phyloP scores from a whole-genome alignment of 2,113 vertebrate species.

The Chaetodon auriga region DNA sequence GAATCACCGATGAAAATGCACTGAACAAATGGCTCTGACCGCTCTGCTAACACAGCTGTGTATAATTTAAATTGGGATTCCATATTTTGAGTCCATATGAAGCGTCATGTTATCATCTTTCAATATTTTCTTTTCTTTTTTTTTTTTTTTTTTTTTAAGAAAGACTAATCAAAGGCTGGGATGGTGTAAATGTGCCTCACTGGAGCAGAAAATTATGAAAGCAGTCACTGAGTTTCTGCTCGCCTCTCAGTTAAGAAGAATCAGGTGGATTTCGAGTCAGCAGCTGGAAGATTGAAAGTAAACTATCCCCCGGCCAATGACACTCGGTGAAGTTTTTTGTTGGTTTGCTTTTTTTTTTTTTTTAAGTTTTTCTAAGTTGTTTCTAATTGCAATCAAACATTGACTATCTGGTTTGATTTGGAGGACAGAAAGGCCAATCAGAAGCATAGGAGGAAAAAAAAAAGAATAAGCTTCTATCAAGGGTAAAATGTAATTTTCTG shows the following conservation, averaged over 20 bases:
- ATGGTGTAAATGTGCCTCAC: conserved; percentile 67
- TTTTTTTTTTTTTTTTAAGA: conserved; percentile 20
- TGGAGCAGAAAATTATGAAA: conserved; percentile 46
- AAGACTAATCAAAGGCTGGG: conserved; percentile 42
- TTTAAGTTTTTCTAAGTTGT: conserved; percentile 48
- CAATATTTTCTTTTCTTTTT: conserved; percentile 5
- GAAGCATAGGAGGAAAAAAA: conserved; percentile 21
- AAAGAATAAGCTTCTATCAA: conserved; percentile 19
- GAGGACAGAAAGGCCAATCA: conserved; percentile 53
- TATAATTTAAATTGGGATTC: conserved; percentile 61
- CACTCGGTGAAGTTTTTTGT: conserved; percentile 22
- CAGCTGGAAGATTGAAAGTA: conserved; percentile 34
- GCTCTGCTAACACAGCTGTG: conserved; percentile 50
- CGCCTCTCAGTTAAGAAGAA: conserved; percentile 40
- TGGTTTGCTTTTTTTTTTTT: conserved; percentile 30
- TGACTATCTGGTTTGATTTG: conserved; percentile 41
- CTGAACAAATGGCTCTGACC: conserved; percentile 28
- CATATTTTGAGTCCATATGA: conserved; percentile 53
- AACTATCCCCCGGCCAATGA: conserved; percentile 45
- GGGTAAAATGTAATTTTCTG: conserved; percentile 71
- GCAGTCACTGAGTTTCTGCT: conserved; percentile 36
- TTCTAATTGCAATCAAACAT: conserved; percentile 64
- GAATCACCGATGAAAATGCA: conserved; percentile 44
- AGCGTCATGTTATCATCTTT: conserved; percentile 45
- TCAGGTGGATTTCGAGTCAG: conserved; percentile 45